Base-by-base conservation (phyloP, 2,888 invertebrate genomes). In the Polylopha cassiicola region DNA sequence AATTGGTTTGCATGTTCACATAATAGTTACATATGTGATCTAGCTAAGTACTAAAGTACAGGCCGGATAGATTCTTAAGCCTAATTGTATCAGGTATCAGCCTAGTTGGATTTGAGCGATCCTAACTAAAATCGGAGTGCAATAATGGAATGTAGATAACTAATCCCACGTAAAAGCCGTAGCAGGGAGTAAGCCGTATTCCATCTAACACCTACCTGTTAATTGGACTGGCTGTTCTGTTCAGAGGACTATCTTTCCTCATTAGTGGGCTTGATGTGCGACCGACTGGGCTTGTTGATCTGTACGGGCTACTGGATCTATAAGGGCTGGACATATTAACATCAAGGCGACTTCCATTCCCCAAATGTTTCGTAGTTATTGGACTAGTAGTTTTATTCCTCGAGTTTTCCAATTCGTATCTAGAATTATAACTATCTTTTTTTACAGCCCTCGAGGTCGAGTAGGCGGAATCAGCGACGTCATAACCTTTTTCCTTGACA, bases 191-290 rank as follows among this genome's bases (percentile, higher is more conserved):
- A n/a, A n/a, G n/a, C n/a, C n/a, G n/a, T n/a, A n/a, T n/a, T n/a
- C n/a, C n/a, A n/a, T n/a, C n/a, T n/a, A n/a, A 24, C 20, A 61
- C 65, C 43, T 61, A 84, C 85, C 84, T 81, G 68, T 82, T 82
- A 65, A 82, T 81, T 57, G 89, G 89, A 49, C 89, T 89, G 28
- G 82, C 75, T 1, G 82, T 86, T 34, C 88, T 84, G 47, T 88
- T 87, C 51, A 86, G 67, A 47, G 85, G 84, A 51, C 80, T 84
- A 39, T 81, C 76, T 53, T 75, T 85, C 49, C 87, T 87, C 34
- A 85, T 70, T 44, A 88, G 75, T 3, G 89, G 89, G 53, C 89
- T 89, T 2, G 87, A 65, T 1, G 72, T 87, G 58, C 74, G 86
- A 53, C 61, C 87, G 61, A 76, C 66, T 2, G 70, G 88, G 58